Percentiles rank a stretch among this genome's conserved stretches.
These are phyloP conservation scores for Podarcis cretensis DNA, from an alignment of 2,113 vertebrate species.

Conservation along the genomic window DNA sequence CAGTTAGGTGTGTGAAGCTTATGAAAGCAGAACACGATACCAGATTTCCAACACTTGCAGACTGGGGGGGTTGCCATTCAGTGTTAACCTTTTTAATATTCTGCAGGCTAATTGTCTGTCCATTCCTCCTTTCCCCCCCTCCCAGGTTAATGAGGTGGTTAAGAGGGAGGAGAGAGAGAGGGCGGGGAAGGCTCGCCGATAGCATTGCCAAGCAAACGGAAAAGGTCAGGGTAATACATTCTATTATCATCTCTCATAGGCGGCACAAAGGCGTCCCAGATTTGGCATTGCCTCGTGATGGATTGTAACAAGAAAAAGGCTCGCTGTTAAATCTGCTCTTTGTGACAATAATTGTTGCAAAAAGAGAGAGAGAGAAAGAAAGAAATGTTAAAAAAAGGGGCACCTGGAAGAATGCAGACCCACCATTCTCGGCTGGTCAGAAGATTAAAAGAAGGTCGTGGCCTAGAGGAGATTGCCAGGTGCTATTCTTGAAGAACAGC, in stretches of 20 bases:
- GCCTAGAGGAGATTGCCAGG: neutral
- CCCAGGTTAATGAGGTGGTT: conserved; percentile 74
- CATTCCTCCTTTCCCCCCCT: conserved; percentile 42
- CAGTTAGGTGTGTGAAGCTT: neutral
- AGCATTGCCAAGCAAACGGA: conserved; percentile 58
- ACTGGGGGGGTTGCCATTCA: conserved; percentile 34
- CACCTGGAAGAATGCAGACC: conserved; percentile 59
- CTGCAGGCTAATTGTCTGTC: conserved; percentile 69
- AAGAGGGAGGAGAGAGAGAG: conserved; percentile 44
- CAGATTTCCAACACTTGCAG: conserved; percentile 40
- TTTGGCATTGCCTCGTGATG: conserved; percentile 68
- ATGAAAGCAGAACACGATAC: conserved; percentile 40
- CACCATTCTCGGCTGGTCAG: conserved; percentile 52
- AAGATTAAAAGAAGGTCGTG: conserved; percentile 51
- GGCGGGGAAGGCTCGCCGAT: conserved; percentile 50
- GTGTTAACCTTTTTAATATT: conserved; percentile 72
- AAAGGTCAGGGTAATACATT: conserved; percentile 62
- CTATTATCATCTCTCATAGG: conserved; percentile 66
- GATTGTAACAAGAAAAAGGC: conserved; percentile 68
- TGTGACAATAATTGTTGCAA: conserved; percentile 58
- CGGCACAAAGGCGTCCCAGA: conserved; percentile 29
- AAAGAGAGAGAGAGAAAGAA: no score
- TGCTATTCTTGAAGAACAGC: neutral
- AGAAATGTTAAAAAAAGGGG: conserved; percentile 31
- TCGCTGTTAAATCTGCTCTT: conserved; percentile 65